Evolutionary conservation across 2,797 vertebrate genomes (phyloP), one percentile per base, ranked within the genome.

Genomic region (Phrynocephalus guinanensis): DNA sequence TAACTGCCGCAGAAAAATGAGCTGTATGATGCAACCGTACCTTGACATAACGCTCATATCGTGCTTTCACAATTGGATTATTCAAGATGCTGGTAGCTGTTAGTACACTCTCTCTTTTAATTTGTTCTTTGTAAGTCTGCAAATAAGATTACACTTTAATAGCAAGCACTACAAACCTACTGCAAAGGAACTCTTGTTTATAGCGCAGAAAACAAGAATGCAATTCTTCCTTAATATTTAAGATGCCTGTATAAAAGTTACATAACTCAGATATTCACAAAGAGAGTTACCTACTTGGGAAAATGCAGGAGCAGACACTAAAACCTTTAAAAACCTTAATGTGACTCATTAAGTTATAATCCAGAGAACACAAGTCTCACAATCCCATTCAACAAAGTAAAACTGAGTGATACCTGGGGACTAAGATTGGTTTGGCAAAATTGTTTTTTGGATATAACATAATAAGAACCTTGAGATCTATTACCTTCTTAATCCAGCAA

Each of bases 41-140:
- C 97, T 98, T 98, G 83, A 98, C 96, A 91, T 97, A 98, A 56
- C 97, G 96, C 86, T 98, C 97, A 0, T 97, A 98, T 72, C 97
- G 96, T 28, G 96, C 96, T 89, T 97, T 98, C 89, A 98, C 96
- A 92, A 97, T 97, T 72, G 97, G 97, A 91, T 98, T 98, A 95
- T 98, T 98, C 95, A 98, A 96, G 92, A 98, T 98, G 94, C 97
- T 98, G 88, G 97, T 97, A 92, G 98, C 98, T 83, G 97, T 98
- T 91, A 98, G 96, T 79, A 98, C 97, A 83, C 98, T 98, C 89
- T 98, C 98, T 88, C 97, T 96, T 95, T 97, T 98, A 93, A 98
- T 97, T 93, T 98, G 97, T 89, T 98, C 97, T 94, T 97, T 98
- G 89, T 97, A 98, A 76, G 96, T 96, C 97, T 98, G 90, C 33